Evolutionary conservation across 2,797 vertebrate genomes (phyloP).

Genomic region (Octomys mimax): DNA sequence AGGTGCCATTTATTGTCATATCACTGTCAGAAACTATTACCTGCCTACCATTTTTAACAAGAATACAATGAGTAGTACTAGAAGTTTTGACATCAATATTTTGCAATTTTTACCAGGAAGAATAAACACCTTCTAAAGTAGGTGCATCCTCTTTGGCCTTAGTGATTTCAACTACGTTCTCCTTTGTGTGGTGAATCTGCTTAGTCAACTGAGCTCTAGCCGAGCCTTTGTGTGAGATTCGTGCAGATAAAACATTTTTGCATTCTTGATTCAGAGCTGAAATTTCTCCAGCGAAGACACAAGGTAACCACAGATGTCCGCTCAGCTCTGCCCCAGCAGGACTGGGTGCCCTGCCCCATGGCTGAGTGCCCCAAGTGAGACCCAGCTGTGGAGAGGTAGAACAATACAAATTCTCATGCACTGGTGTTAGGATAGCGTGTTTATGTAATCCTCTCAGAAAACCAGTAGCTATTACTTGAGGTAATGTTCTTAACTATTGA

Average conservation of each 20-base stretch:
- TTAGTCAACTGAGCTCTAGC: neutral
- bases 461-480: neutral
- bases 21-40: neutral
- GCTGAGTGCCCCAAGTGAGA: too few relatives aligned
- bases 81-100: neutral
- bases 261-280: neutral
- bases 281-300: slow-evolving; percentile 57
- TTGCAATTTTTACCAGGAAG: slow-evolving; percentile 75
- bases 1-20: neutral
- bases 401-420: neutral
- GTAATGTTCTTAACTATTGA: neutral
- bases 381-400: too few relatives aligned
- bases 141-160: slow-evolving; percentile 55
- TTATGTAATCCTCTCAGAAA: neutral
- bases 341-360: too few relatives aligned
- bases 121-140: slow-evolving; percentile 75
- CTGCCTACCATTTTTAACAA: neutral
- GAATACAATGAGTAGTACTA: neutral
- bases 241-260: slow-evolving; percentile 53
- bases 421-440: neutral
- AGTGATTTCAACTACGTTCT: neutral
- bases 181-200: neutral
- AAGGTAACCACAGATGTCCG: too few relatives aligned
- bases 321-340: too few relatives aligned
- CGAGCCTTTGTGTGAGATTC: neutral